These are phyloP conservation scores for Buceros bicornis DNA, from an alignment of 2,797 vertebrate genomes.

Conservation along the genomic window DNA sequence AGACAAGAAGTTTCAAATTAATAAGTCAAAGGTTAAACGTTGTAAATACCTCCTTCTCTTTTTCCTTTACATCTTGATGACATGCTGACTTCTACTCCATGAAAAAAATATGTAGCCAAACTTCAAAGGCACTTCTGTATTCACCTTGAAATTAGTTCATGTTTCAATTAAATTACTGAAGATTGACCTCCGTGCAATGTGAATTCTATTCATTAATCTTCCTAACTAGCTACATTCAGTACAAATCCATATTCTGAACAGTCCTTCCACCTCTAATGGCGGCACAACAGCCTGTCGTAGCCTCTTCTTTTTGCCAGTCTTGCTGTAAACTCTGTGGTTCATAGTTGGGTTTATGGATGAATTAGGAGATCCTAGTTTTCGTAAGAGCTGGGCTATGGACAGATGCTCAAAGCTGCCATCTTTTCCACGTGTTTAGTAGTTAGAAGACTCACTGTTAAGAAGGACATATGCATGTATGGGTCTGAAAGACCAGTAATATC, in stretches of 20 bases:
- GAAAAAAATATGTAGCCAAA: not conserved
- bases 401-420: not conserved
- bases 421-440: not conserved
- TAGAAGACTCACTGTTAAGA: not conserved
- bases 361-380: not conserved
- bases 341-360: not conserved
- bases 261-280: constrained; percentile 3
- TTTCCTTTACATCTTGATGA: not conserved
- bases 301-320: not conserved
- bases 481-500: not conserved
- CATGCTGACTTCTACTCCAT: not conserved
- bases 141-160: constrained; percentile 69
- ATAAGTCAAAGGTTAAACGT: not conserved
- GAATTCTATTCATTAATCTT: constrained; percentile 75
- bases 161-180: constrained; percentile 73
- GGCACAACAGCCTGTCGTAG: not conserved
- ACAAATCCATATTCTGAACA: constrained; percentile 39
- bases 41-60: not conserved
- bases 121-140: constrained; percentile 55
- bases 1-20: not conserved
- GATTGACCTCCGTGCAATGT: constrained; percentile 60
- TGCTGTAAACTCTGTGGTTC: not conserved
- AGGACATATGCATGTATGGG: not conserved
- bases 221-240: constrained; percentile 58
- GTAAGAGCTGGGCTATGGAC: not conserved